phyloP scores from a whole-genome alignment of 2,113 vertebrate species.

The Silurus meridionalis region DNA sequence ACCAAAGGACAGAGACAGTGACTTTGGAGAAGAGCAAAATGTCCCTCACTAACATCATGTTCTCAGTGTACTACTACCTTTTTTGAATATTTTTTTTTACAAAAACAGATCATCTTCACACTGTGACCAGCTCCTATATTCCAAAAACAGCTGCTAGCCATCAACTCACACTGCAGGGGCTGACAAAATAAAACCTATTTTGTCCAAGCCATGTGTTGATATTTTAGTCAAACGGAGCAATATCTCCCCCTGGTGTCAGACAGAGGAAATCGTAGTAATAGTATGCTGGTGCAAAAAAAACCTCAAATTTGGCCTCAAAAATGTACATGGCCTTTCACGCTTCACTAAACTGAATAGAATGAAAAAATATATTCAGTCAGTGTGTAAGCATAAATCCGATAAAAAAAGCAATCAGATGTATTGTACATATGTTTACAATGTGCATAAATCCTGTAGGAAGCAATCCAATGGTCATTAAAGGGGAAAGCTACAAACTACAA shows the following conservation, averaged over 20 bases:
- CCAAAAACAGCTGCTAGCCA: not conserved
- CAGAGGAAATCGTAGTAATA: not conserved
- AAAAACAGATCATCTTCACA: not conserved
- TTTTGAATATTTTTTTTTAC: not conserved
- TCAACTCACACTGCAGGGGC: not conserved
- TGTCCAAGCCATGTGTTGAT: not conserved
- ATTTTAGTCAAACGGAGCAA: not conserved
- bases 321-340: not conserved
- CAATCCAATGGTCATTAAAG: no score
- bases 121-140: not conserved
- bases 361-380: not conserved
- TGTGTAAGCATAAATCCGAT: not conserved
- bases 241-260: slow-evolving; percentile 20
- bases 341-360: not conserved
- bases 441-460: no score
- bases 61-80: not conserved
- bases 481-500: no score
- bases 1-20: not conserved
- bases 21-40: not conserved
- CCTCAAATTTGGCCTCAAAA: not conserved
- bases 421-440: no score
- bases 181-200: not conserved
- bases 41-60: not conserved
- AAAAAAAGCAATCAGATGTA: not conserved
- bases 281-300: not conserved